These are phyloP conservation scores for Acrobasis suavella DNA, from an alignment of 2,888 invertebrate genomes.

Conservation along the genomic window DNA sequence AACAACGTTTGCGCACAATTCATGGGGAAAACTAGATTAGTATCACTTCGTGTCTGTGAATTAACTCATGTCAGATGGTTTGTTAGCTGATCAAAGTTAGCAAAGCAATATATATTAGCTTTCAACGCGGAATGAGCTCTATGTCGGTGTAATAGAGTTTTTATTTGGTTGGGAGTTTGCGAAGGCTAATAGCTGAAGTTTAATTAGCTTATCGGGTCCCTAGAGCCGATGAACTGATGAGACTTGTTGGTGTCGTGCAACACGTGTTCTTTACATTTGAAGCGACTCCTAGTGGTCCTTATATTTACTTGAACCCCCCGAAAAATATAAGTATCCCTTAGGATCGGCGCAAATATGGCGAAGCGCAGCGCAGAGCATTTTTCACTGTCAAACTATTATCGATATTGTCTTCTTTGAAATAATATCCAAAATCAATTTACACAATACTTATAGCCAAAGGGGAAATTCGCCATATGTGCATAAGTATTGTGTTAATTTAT, in stretches of 20 bases:
- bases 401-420: too few relatives aligned
- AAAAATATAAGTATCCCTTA: too few relatives aligned
- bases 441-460: too few relatives aligned
- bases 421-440: too few relatives aligned
- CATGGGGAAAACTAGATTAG: slow-evolving; percentile 10
- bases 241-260: slow-evolving; percentile 12
- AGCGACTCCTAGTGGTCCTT: background rate
- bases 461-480: too few relatives aligned
- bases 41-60: slow-evolving; percentile 5
- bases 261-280: background rate
- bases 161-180: background rate
- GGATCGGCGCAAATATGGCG: too few relatives aligned
- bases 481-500: too few relatives aligned
- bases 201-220: slow-evolving; percentile 26
- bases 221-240: slow-evolving; percentile 4
- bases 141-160: slow-evolving; percentile 5
- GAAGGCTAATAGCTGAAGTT: slow-evolving; percentile 15
- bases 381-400: too few relatives aligned
- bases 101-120: slow-evolving; percentile 7
- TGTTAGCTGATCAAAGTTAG: slow-evolving; percentile 9
- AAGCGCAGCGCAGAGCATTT: too few relatives aligned
- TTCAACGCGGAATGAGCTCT: slow-evolving; percentile 5
- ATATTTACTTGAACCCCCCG: too few relatives aligned
- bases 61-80: slow-evolving; percentile 13
- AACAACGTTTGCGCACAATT: background rate